phyloP scores from a whole-genome alignment of 2,113 vertebrate genomes.

The Leiothrix lutea region DNA sequence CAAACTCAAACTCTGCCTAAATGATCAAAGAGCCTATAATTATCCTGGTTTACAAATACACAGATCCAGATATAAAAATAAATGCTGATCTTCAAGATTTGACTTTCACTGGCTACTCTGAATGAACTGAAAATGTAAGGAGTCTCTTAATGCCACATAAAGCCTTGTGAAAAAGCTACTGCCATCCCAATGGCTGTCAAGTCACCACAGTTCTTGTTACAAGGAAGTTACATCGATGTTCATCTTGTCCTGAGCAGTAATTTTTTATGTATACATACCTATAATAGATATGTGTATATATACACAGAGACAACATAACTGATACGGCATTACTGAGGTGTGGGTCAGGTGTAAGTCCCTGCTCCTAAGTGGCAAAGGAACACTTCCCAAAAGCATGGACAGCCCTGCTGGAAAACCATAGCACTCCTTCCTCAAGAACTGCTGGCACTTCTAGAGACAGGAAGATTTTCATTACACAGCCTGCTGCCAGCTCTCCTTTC shows the following conservation, averaged over 20 bases:
- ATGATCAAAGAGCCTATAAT: not conserved
- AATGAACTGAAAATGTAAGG: not conserved
- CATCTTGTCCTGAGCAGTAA: not conserved
- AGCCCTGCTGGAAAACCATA: not conserved
- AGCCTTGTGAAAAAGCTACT: not conserved
- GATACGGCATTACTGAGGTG: not conserved
- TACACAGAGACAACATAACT: accelerated
- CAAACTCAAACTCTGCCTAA: not conserved
- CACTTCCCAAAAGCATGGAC: not conserved
- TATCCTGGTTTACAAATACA: not conserved
- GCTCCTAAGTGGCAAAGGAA: not conserved
- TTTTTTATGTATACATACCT: too few relatives aligned
- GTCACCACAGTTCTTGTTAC: not conserved
- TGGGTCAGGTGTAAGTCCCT: not conserved
- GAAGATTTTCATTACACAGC: slow-evolving; percentile 37
- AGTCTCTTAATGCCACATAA: not conserved
- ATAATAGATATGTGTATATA: accelerated
- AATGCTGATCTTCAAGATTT: not conserved
- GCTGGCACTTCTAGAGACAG: not conserved
- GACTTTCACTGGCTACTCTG: not conserved
- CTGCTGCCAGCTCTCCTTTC: slow-evolving; percentile 25
- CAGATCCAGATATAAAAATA: not conserved
- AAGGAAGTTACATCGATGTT: not conserved
- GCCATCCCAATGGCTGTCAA: not conserved
- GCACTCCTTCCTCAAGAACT: not conserved